Conservation (phyloP, 1,140 invertebrate species). For the Elysia chlorotica region DNA sequence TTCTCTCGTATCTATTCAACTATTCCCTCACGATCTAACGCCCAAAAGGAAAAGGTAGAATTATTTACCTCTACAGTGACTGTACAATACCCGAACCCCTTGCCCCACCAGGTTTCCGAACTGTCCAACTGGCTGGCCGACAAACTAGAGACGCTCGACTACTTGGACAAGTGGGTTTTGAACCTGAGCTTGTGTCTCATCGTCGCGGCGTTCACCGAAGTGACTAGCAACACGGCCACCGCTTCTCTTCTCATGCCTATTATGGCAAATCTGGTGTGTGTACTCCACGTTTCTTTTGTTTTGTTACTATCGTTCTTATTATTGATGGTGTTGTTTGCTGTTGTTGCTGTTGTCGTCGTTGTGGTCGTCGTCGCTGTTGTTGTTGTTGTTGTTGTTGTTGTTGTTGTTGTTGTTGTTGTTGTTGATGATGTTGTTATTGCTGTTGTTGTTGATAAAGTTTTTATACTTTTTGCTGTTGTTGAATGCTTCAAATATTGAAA, state of each 20-base stretch:
- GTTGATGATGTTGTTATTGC: not conserved
- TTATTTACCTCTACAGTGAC: no score
- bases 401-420: not conserved
- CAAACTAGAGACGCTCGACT: constrained; percentile 33
- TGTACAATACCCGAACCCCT: no score
- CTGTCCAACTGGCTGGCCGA: constrained; percentile 46
- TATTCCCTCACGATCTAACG: no score
- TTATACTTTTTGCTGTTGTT: no score
- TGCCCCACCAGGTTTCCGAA: constrained; percentile 51
- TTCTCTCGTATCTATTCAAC: no score
- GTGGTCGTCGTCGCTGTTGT: not conserved
- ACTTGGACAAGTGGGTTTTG: constrained; percentile 39
- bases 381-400: not conserved
- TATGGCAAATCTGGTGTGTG: constrained; percentile 57
- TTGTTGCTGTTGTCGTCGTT: not conserved
- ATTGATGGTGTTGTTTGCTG: not conserved
- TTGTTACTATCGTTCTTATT: no score
- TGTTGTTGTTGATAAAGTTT: no score
- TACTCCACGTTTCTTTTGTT: not conserved
- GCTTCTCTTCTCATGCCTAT: constrained; percentile 64
- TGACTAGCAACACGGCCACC: constrained; percentile 64
- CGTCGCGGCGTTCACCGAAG: constrained; percentile 60
- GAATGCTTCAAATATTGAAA: no score
- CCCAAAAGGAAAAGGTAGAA: no score
- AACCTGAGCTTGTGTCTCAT: constrained; percentile 55